Base-by-base conservation (phyloP, 23 tunicate genomes). In the Trididemnum clinides region DNA sequence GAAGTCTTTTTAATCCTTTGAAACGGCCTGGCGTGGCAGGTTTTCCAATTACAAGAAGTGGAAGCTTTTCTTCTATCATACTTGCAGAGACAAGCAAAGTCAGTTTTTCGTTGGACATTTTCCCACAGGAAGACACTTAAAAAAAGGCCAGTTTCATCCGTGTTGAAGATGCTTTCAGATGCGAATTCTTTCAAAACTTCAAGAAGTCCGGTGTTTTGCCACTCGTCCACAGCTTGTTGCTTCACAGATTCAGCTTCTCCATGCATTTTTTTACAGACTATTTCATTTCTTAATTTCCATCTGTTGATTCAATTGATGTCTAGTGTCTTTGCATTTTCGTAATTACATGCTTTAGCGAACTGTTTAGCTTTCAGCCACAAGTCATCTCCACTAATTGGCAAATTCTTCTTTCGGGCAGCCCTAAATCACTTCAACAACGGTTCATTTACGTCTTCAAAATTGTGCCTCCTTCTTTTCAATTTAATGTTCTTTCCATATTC, bases 211-310 rank as follows among this genome's bases (percentile, higher is more conserved):
- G 18, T 15, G 23, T 23, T 63, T 23, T 19, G 28, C 71, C 71
- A 63, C 23, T 19, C 28, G 21, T 63, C 23, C 7, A 63, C 71
- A 23, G 23, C 71, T 12, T 19, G 23, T 23, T 63, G 71, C 23
- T 63, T 25, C 7, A 63, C 71, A 15, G 71, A 63, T 25, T 15
- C 71, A 12, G 71, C 71, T n/a, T 63, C 71, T 6, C 28, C 71
- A 63, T 63, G 71, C n/a, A n/a, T 27, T 23, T 70, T 70, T 33
- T 70, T 70, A 37, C 77, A 70, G 10, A 70, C 39, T 4, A 70
- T 4, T 28, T 70, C 77, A 36, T 70, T 31, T 31, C 77, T 70
- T 30, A 3, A 7, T n/a, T 70, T 70, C 77, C 12, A 70, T 30
- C 77, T 12, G 21, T 70, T 70, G 3, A 70, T 23, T 37, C 77